Evolutionary conservation across 2,113 vertebrate species (phyloP).

Genomic region (Osmerus mordax): DNA sequence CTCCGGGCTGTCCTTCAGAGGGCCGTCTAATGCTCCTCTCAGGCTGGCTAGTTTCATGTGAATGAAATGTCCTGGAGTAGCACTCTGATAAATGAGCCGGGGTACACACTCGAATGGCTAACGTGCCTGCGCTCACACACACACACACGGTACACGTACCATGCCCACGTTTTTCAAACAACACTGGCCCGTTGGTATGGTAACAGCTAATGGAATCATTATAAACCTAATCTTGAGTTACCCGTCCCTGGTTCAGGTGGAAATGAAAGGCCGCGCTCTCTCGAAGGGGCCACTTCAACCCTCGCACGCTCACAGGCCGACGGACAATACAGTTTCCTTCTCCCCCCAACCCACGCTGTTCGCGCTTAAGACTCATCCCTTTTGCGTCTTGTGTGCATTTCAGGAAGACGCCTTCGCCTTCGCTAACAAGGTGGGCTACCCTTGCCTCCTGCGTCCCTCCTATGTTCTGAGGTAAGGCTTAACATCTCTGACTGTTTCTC

Average conservation of each 20-base stretch:
- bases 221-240: too few relatives aligned
- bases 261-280: not conserved
- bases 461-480: conserved; percentile 87
- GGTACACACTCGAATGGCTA: not conserved
- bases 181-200: too few relatives aligned
- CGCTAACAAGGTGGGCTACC: conserved; percentile 82
- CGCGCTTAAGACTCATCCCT: not conserved
- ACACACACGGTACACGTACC: not conserved
- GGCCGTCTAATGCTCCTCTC: conserved; percentile 11
- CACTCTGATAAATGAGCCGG: conserved; percentile 13
- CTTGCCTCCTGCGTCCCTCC: conserved; percentile 90
- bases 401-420: conserved; percentile 89
- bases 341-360: not conserved
- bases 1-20: not conserved
- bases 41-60: conserved; percentile 5
- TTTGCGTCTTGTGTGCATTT: conserved; percentile 21
- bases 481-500: not conserved
- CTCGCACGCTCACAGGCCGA: too few relatives aligned
- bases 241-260: not conserved
- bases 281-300: too few relatives aligned
- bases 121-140: not conserved
- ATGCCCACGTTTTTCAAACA: not conserved
- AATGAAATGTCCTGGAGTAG: conserved; percentile 4
- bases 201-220: not conserved
- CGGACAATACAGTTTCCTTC: not conserved